These are phyloP conservation scores for Epinotia demarniana DNA, from an alignment of 2,888 invertebrate species.

Conservation along the genomic window DNA sequence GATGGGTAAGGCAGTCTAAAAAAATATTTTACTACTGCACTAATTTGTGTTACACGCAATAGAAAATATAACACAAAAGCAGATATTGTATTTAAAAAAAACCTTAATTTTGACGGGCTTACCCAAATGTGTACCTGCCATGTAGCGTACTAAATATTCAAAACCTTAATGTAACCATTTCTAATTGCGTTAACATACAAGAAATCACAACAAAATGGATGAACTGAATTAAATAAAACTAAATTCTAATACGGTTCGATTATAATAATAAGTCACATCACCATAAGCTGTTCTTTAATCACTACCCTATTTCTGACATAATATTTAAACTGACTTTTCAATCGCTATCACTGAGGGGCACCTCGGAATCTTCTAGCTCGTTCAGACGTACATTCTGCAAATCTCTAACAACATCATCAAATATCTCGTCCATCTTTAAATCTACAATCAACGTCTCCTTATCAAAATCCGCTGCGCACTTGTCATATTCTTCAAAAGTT, in stretches of 20 bases:
- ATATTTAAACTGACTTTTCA: background rate
- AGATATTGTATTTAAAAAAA: too few relatives aligned
- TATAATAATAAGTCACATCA: background rate
- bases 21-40: too few relatives aligned
- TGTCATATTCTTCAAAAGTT: conserved; percentile 14
- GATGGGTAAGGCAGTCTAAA: too few relatives aligned
- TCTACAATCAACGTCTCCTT: conserved; percentile 20
- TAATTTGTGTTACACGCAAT: too few relatives aligned
- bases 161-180: too few relatives aligned
- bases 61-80: too few relatives aligned
- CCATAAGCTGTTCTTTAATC: background rate
- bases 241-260: background rate
- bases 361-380: conserved; percentile 25
- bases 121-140: too few relatives aligned
- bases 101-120: too few relatives aligned
- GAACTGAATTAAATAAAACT: background rate
- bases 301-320: background rate
- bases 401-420: conserved; percentile 16
- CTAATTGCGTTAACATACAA: too few relatives aligned
- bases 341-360: conserved; percentile 40
- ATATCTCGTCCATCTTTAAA: conserved; percentile 25
- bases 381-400: background rate
- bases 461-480: conserved; percentile 1
- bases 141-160: too few relatives aligned
- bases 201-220: background rate